Evolutionary conservation across 2,113 vertebrate species (phyloP), one percentile per base, ranked within the genome.

Genomic region (Agapornis roseicollis): DNA sequence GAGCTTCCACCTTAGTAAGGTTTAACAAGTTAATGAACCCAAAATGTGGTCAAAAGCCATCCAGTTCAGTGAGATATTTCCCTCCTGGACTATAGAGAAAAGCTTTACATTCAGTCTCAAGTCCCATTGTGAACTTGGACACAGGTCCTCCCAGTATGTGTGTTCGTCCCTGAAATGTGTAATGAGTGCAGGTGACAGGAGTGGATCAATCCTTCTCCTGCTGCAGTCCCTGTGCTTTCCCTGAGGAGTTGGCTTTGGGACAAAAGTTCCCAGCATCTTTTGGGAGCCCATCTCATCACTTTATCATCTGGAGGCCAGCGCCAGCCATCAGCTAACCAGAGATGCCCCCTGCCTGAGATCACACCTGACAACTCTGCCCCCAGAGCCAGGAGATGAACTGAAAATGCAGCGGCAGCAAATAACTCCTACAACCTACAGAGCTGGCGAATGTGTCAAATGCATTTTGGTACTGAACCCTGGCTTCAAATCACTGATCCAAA

Each of bases 401-500:
- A 76, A 94, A 88, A 80, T n/a, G 49, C 66, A 94, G 31, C 0
- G 0, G 28, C 58, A 83, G 90, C 88, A 93, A 90, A 33, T 66
- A 74, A 63, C 68, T 86, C 44, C 61, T 69, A 11, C 47, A 81
- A 76, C 81, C 61, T 65, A 84, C 69, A 72, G 77, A 92, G 65
- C 52, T n/a, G 47, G 35, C 47, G 84, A 74, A 90, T 79, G 47
- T 56, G 90, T 92, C 96, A 89, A 69, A 93, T 90, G 13, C 73
- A 65, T 81, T 94, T 94, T 76, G 68, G n/a, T 92, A 56, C 6
- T 64, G 55, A 92, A 61, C n/a, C 47, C 41, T 87, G 42, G 46
- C 52, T 87, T 84, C 82, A 90, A 95, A 92, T 76, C 83, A 87
- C 10, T 81, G 83, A 84, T 89, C 73, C 85, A 92, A 92, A 92